Conservation (phyloP, 2,113 vertebrate species). For the Psettodes erumei region DNA sequence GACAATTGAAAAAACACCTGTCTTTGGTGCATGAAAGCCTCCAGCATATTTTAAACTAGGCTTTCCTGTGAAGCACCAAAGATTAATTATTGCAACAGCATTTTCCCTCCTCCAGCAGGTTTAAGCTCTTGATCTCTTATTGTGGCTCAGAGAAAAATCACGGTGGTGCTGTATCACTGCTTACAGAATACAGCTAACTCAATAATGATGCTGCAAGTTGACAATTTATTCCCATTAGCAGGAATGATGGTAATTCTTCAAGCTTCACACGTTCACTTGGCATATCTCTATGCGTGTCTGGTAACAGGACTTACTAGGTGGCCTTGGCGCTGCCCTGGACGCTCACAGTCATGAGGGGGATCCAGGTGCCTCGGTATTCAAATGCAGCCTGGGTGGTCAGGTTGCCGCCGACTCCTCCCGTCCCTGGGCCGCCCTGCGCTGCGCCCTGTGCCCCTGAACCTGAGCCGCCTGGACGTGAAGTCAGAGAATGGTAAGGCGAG, state of each 20-base stretch:
- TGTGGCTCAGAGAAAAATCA: background rate
- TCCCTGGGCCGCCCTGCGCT: slow-evolving; percentile 85
- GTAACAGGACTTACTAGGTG: slow-evolving; percentile 91
- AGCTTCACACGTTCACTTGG: background rate
- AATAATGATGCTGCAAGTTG: background rate
- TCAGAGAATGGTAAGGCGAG: background rate
- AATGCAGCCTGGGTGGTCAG: slow-evolving; percentile 94
- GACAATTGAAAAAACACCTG: slow-evolving; percentile 6
- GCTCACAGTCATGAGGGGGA: slow-evolving; percentile 94
- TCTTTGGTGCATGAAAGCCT: slow-evolving; percentile 11
- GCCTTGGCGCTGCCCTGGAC: slow-evolving; percentile 97
- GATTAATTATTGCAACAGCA: background rate
- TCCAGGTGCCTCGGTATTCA: slow-evolving; percentile 98
- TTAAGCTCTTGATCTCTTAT: slow-evolving; percentile 15
- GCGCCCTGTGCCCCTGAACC: slow-evolving; percentile 82
- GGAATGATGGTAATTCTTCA: background rate
- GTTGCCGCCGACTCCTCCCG: slow-evolving; percentile 85
- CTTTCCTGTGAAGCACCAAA: slow-evolving; percentile 13
- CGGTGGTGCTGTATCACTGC: background rate
- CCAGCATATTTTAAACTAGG: background rate
- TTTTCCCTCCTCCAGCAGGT: background rate
- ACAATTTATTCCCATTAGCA: background rate
- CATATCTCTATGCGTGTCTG: too few relatives aligned
- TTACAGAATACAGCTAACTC: background rate
- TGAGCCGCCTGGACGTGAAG: slow-evolving; percentile 68